Conservation (phyloP, 2,888 invertebrate species). For the Cosmorhoe ocellata region DNA sequence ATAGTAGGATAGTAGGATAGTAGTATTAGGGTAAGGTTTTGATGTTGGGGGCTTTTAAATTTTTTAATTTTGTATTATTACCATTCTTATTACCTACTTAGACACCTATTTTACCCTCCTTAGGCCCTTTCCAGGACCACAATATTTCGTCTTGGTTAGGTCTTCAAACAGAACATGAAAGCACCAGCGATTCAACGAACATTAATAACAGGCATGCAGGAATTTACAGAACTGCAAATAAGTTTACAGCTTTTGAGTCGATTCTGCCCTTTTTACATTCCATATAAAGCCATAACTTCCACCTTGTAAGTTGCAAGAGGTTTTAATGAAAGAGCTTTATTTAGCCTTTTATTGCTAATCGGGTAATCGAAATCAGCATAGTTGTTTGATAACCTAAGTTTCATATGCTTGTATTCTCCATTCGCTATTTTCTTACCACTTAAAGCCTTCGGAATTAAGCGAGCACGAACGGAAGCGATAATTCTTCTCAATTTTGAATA, state of each 20-base stretch:
- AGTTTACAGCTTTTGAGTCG: constrained; percentile 15
- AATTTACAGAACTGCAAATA: constrained; percentile 17
- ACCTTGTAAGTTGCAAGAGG: constrained; percentile 2
- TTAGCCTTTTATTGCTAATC: constrained; percentile 2
- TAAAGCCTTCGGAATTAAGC: background rate
- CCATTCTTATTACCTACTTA: too few relatives aligned
- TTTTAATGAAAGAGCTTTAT: constrained; percentile 17
- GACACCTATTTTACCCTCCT: too few relatives aligned
- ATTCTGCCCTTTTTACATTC: constrained; percentile 15
- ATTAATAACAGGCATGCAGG: constrained; percentile 1
- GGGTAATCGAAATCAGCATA: too few relatives aligned
- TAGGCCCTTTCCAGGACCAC: background rate
- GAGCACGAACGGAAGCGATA: constrained; percentile 14
- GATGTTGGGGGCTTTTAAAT: too few relatives aligned
- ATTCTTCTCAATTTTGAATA: constrained; percentile 8
- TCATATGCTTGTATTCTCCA: too few relatives aligned
- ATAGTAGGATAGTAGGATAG: too few relatives aligned
- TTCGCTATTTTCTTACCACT: too few relatives aligned
- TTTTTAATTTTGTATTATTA: too few relatives aligned
- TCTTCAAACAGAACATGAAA: background rate
- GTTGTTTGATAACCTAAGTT: background rate
- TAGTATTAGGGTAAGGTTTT: too few relatives aligned
- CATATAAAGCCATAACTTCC: constrained; percentile 12
- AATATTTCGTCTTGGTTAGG: background rate
- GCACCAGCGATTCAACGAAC: background rate